Evolutionary conservation across 2,113 vertebrate species (phyloP).

Genomic region (Circaetus cinerascens): DNA sequence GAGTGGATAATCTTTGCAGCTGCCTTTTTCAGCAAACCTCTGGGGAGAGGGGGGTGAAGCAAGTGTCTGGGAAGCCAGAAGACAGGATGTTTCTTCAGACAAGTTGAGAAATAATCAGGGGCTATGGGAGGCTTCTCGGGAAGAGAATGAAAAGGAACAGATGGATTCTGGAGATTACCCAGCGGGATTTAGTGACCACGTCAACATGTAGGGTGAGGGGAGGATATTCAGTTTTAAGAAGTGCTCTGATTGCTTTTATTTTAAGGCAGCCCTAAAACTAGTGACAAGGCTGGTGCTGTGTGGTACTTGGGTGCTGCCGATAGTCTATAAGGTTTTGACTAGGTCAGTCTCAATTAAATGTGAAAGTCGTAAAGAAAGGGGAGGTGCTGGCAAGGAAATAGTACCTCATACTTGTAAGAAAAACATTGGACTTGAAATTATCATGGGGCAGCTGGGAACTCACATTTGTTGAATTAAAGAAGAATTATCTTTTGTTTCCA

Average conservation of each 20-base stretch:
- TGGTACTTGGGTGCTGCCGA: background rate
- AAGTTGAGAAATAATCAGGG: conserved; percentile 59
- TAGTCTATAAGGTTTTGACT: background rate
- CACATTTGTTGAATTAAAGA: background rate
- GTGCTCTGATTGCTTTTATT: background rate
- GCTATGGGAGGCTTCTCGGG: background rate
- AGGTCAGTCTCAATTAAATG: background rate
- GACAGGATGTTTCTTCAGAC: conserved; percentile 41
- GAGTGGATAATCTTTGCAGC: conserved; percentile 50
- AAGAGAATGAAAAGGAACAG: conserved; percentile 56
- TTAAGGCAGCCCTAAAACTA: background rate
- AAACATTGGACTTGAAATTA: background rate
- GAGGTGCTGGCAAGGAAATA: background rate
- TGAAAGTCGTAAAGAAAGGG: background rate
- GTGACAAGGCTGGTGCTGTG: background rate
- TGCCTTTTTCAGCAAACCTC: conserved; percentile 46
- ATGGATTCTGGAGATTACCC: conserved; percentile 66
- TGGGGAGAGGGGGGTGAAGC: background rate
- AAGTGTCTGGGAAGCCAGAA: background rate
- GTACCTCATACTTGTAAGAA: background rate
- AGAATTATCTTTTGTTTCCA: background rate
- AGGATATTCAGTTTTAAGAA: background rate
- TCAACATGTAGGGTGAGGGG: background rate
- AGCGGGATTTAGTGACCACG: conserved; percentile 33
- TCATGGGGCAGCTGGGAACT: background rate